Conservation (phyloP, 2,888 invertebrate genomes). For the Euplagia quadripunctaria region DNA sequence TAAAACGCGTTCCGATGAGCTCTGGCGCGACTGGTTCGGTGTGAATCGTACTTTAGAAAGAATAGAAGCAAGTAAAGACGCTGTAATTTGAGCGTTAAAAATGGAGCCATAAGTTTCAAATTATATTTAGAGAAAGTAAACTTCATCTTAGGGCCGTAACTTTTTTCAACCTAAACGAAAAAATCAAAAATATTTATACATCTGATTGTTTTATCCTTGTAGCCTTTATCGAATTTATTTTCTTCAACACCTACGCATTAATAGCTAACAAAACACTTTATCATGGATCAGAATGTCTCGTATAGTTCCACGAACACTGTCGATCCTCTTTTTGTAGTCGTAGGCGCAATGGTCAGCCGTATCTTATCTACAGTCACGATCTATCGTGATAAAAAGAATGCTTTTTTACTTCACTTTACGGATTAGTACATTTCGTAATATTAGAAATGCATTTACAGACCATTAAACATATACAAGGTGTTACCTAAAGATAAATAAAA, state of each 20-base stretch:
- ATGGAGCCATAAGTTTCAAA: background rate
- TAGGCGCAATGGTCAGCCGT: constrained; percentile 41
- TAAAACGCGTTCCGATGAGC: no score
- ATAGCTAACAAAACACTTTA: constrained; percentile 4
- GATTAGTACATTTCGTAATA: constrained; percentile 50
- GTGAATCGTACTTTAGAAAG: no score
- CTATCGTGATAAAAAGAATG: constrained; percentile 59
- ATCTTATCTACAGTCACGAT: constrained; percentile 66
- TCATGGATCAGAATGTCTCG: background rate
- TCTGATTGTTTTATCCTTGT: background rate
- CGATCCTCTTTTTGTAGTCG: constrained; percentile 30
- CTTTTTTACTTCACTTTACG: constrained; percentile 36
- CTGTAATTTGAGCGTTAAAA: background rate
- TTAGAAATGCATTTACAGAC: constrained; percentile 19
- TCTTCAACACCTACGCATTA: constrained; percentile 6
- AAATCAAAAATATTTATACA: background rate
- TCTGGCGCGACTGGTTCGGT: no score
- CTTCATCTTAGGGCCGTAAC: background rate
- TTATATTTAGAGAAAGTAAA: background rate
- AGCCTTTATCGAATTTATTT: constrained; percentile 2
- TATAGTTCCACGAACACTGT: constrained; percentile 5
- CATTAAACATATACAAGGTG: background rate
- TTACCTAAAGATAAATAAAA: background rate
- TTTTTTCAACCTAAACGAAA: background rate
- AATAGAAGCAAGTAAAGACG: no score